Conservation (phyloP, 2,113 vertebrate genomes). For the Halcyon malimbica region DNA sequence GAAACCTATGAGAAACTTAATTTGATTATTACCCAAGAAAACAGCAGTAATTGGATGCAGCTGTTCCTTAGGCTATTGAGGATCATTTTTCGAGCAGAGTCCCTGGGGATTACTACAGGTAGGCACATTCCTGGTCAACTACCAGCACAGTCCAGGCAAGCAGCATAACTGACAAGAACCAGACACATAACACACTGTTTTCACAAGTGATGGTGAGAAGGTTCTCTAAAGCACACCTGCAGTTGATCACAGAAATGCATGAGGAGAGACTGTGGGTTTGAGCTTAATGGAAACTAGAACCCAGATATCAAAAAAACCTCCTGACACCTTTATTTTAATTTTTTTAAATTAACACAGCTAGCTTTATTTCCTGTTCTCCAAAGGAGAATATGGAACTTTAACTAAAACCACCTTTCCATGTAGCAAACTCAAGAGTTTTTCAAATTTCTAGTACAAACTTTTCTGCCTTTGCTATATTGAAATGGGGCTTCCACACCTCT, state of each 20-base stretch:
- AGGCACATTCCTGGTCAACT: not conserved
- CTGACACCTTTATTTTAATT: not conserved
- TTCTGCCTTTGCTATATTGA: not conserved
- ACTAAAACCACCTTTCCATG: not conserved
- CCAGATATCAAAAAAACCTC: not conserved
- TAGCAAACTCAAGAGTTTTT: not conserved
- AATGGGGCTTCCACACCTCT: not conserved
- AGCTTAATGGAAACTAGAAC: not conserved
- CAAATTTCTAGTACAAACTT: not conserved
- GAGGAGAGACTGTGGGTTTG: not conserved
- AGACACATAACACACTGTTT: not conserved
- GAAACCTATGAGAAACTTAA: not conserved
- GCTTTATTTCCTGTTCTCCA: not conserved
- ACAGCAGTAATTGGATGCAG: not conserved
- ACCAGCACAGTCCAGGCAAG: not conserved
- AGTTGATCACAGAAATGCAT: not conserved
- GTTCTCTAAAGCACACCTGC: not conserved
- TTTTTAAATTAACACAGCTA: not conserved
- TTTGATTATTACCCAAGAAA: not conserved
- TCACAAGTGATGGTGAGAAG: not conserved
- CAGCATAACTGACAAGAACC: not conserved
- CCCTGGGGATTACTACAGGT: not conserved
- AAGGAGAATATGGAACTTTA: not conserved
- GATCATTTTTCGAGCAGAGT: not conserved
- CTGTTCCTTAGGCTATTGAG: not conserved